These are phyloP conservation scores for Scolopax rusticola DNA, from an alignment of 2,797 vertebrate genomes.

Conservation along the genomic window DNA sequence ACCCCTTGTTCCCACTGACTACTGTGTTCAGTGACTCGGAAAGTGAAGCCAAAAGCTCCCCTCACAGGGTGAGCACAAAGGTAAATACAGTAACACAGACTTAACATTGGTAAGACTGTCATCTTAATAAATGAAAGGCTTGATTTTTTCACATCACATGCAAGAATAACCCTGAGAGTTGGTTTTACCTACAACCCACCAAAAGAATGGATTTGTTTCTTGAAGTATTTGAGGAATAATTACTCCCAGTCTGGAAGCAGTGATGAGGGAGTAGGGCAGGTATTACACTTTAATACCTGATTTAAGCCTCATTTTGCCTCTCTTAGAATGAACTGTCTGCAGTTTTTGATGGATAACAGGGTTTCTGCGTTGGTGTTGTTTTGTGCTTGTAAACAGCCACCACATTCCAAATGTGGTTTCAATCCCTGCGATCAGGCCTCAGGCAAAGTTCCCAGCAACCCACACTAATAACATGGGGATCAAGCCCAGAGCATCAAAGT, in stretches of 20 bases:
- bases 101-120: neutral
- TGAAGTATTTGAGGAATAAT: neutral
- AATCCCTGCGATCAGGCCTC: neutral
- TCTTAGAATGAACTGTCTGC: neutral
- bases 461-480: neutral
- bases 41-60: neutral
- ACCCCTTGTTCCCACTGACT: neutral
- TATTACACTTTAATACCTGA: neutral
- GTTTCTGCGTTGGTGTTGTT: neutral
- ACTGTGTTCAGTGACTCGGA: neutral
- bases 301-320: neutral
- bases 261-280: neutral
- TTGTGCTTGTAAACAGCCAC: neutral
- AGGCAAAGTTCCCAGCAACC: neutral
- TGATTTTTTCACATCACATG: rapidly evolving
- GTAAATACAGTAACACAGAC: neutral
- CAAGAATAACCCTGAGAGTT: neutral
- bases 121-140: neutral
- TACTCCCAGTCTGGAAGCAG: neutral
- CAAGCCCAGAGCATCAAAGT: neutral
- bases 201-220: neutral
- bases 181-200: rapidly evolving
- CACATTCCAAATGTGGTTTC: neutral
- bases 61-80: neutral
- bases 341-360: neutral